These are phyloP conservation scores for Lepidothrix coronata DNA, from an alignment of 2,113 vertebrate genomes.

Conservation along the genomic window DNA sequence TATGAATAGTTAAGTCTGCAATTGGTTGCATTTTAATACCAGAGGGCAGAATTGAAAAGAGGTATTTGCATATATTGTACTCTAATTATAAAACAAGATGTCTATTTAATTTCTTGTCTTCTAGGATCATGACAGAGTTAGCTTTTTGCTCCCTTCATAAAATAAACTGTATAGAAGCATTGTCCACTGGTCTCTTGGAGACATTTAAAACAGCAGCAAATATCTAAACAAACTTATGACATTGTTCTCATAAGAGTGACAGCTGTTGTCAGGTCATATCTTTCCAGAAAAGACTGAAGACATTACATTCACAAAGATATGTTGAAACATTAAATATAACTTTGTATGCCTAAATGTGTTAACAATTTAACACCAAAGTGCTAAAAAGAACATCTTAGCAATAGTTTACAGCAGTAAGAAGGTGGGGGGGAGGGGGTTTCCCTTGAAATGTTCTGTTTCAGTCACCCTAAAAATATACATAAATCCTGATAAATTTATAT, in stretches of 20 bases:
- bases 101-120: not conserved
- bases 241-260: not conserved
- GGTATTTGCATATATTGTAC: not conserved
- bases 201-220: not conserved
- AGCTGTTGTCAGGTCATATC: not conserved
- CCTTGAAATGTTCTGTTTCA: fast-evolving
- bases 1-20: not conserved
- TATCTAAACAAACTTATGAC: not conserved
- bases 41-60: not conserved
- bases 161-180: not conserved
- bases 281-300: not conserved
- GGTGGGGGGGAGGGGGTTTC: fast-evolving
- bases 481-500: not conserved
- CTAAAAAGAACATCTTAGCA: not conserved
- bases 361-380: not conserved
- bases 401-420: not conserved
- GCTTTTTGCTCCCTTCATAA: not conserved
- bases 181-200: not conserved
- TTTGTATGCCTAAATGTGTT: not conserved
- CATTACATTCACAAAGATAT: not conserved
- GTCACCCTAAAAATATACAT: not conserved
- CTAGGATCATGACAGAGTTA: not conserved
- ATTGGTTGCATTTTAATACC: not conserved
- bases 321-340: not conserved
- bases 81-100: not conserved